Evolutionary conservation across 1,140 invertebrate genomes (phyloP), one percentile per base, ranked within the genome.

Genomic region (Plutomurus gul): DNA sequence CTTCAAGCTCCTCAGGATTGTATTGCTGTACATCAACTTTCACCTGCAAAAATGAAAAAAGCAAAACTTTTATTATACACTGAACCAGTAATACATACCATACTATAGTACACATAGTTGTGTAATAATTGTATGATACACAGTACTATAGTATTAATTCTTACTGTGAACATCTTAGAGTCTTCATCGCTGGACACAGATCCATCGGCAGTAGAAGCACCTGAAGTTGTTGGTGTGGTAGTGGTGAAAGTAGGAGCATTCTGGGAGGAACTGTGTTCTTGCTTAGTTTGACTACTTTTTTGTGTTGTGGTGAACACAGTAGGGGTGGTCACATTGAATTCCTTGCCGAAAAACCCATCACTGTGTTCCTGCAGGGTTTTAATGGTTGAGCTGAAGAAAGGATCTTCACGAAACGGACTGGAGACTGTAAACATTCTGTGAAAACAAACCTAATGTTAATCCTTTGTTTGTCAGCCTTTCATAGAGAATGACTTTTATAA

Each of bases 1-100:
- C 91, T 40, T 88, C 91, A 27, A 95, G 88, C 85, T 96, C 94
- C 77, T 95, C 92, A 0, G 94, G 93, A 77, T 90, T 89, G 85
- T 94, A 95, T 81, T 94, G 91, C 60, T 91, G 90, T 0, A 95
- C 91, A 84, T 94, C 92, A 81, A 94, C 85, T 46, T 89, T 88
- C 47, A 91, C 88, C 81, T 91, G 51, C 0, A 65, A 16, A 1
- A 16, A 33, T 8, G 33, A 56, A 16, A 1, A 30, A n/a, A 60
- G n/a, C 10, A 30, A 2, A 30, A 11, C 16, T 56, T 16, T 30
- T n/a, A 51, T 51, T 51, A 51, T 4, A n/a, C 18, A 51, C 20
- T 11, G 43, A 16, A n/a, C 5, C n/a, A 47, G n/a, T 16, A 18
- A 47, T 18, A 47, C n/a, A n/a, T n/a, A n/a, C n/a, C n/a, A n/a